Conservation (phyloP, 2,797 vertebrate genomes). For the Bradypodion pumilum region DNA sequence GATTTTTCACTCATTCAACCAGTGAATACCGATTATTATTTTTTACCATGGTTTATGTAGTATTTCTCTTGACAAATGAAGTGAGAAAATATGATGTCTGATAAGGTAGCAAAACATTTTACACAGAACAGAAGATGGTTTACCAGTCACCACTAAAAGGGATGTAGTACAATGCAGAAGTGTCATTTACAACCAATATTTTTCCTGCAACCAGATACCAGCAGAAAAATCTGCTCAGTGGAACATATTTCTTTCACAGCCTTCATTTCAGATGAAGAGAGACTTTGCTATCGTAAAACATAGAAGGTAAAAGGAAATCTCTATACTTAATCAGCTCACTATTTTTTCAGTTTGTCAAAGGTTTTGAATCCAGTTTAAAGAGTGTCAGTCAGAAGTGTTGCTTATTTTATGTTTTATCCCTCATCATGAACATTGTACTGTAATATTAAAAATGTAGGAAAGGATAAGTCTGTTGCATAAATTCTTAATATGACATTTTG, state of each 20-base stretch:
- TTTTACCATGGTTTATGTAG: constrained; percentile 35
- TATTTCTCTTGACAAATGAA: constrained; percentile 57
- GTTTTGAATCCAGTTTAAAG: constrained; percentile 47
- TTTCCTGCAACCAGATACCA: constrained; percentile 14
- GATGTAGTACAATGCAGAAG: constrained; percentile 41
- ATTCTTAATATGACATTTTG: constrained; percentile 5
- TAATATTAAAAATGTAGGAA: neutral
- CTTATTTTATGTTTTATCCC: neutral
- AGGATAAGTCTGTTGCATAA: neutral
- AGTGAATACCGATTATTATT: constrained; percentile 34
- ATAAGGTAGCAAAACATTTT: constrained; percentile 53
- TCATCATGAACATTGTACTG: neutral
- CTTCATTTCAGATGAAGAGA: constrained; percentile 46
- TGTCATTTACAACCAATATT: constrained; percentile 45
- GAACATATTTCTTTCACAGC: constrained; percentile 41
- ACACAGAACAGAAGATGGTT: constrained; percentile 43
- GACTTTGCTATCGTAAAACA: constrained; percentile 22
- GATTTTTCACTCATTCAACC: neutral
- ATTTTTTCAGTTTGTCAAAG: constrained; percentile 6
- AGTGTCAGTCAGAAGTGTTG: constrained; percentile 21
- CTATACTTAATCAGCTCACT: neutral
- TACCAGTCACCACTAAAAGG: constrained; percentile 35
- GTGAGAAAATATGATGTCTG: constrained; percentile 44
- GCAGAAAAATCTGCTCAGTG: constrained; percentile 33
- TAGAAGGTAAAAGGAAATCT: constrained; percentile 28